Conservation (phyloP, 2,113 vertebrate genomes). For the Pelusios castaneus region DNA sequence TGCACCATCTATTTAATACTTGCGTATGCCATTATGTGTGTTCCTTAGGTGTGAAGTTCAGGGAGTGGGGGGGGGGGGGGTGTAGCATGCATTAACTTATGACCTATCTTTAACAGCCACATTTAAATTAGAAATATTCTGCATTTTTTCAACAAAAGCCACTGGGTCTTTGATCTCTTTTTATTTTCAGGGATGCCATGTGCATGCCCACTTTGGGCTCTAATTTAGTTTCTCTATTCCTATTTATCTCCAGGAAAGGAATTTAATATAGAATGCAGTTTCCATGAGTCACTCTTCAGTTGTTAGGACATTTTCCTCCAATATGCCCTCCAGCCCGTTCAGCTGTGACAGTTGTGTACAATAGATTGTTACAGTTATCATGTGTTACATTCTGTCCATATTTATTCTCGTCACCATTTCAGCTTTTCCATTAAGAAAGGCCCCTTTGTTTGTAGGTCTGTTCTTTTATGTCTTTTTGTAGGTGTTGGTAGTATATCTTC, state of each 20-base stretch:
- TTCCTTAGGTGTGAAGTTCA: not conserved
- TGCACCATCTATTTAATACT: not conserved
- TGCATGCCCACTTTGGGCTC: not conserved
- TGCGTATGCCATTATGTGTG: not conserved
- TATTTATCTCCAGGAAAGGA: rapidly evolving
- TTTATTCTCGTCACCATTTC: not conserved
- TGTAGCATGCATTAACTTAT: not conserved
- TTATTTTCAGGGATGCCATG: not conserved
- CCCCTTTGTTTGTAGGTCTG: not conserved
- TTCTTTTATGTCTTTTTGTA: not conserved
- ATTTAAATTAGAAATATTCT: not conserved
- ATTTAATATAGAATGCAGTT: not conserved
- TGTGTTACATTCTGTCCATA: not conserved
- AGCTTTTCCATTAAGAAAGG: not conserved
- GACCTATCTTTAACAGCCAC: not conserved
- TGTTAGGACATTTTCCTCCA: not conserved
- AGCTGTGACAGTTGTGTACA: not conserved
- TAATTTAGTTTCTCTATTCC: not conserved
- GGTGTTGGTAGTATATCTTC: not conserved
- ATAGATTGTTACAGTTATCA: not conserved
- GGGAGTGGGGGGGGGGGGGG: not conserved
- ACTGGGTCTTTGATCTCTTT: not conserved
- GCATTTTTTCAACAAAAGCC: not conserved
- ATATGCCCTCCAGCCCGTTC: not conserved
- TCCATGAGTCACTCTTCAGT: not conserved